Base-by-base conservation (phyloP, 2,888 invertebrate genomes). In the Acrobeloides nanus region DNA sequence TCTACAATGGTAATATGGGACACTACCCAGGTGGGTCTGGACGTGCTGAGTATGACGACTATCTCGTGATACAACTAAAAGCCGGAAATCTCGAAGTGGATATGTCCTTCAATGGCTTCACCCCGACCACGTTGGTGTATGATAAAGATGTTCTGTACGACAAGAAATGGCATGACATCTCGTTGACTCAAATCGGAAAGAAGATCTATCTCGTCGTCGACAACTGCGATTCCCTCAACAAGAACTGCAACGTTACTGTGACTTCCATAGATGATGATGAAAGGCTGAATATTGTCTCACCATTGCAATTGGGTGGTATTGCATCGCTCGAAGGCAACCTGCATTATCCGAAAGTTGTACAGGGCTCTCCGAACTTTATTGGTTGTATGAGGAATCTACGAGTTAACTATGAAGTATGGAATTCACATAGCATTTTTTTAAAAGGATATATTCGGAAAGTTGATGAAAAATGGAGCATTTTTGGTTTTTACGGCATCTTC, bases 121-220 rank as follows among this genome's bases (percentile, higher is more conserved):
- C 41, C 7, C 47, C 33, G n/a, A n/a, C n/a, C n/a, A 24, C 40
- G 1, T 27, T 57, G 25, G 38, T 43, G 37, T 47, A 53, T 53
- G 51, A 25, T 7, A 4, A 20, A 17, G 26, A 17, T 10, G 55
- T 57, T 4, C 57, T 64, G 60, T 60, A 61, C 73, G 95, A 99
- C 74, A 95, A 93, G 4, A 87, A 89, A 75, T 97, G 97, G 95
- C 97, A 99, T 77, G 82, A 89, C 49, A 79, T 97, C 49, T 93
- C 93, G 74, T 82, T 99, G 60, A 89, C 89, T 74, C 92, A 90
- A 87, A 85, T 87, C 64, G 87, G 88, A 3, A 90, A 92, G 76
- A 48, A 57, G 24, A 57, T 72, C 12, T 57, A 66, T 23, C 51
- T 70, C n/a, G 18, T 44, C 24, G 12, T 54, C 31, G 48, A 48